Base-by-base conservation (phyloP, 2,797 vertebrate species). In the Morus bassanus region DNA sequence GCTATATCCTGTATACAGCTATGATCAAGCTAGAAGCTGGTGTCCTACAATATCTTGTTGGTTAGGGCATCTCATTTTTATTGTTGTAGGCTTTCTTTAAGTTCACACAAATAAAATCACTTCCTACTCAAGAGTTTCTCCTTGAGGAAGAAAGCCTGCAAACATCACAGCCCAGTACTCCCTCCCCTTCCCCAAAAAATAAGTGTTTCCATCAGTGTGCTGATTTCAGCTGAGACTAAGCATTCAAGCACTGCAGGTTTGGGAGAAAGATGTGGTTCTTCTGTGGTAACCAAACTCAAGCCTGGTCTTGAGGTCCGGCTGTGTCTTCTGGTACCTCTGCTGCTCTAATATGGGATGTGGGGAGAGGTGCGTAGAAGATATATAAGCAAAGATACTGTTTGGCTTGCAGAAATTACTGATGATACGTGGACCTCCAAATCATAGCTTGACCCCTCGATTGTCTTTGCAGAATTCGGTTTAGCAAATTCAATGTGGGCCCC, bases 301-400 rank as follows among this genome's bases (percentile, higher is more conserved):
- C 23, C 14, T 39, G 31, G 12, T 19, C 33, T 65, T 0, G 0
- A 59, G 31, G 28, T 68, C 50, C 3, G 0, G 2, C 68, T 76
- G 11, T 75, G 61, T 35, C 41, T 37, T 78, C 39, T 61, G 43
- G 11, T 70, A 25, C 68, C 39, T 50, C 33, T 85, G 53, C 39
- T 61, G 3, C 33, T 51, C 21, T 77, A 18, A 16, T 33, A 27
- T 0, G 0, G 33, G 74, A 8, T 50, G 50, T 3, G 1, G 30
- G 22, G 22, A 53, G 35, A 50, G 28, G 16, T 50, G 13, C 1
- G 1, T 35, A 13, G 35, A 72, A 76, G 43, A 13, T 37, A 28
- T 1, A 12, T n/a, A 50, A n/a, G 41, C 21, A 37, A 54, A 70
- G 22, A 28, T 88, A 25, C 13, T n/a, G 19, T 25, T 64, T 56